Evolutionary conservation across 2,797 vertebrate genomes (phyloP).

Genomic region (Liasis olivaceus): DNA sequence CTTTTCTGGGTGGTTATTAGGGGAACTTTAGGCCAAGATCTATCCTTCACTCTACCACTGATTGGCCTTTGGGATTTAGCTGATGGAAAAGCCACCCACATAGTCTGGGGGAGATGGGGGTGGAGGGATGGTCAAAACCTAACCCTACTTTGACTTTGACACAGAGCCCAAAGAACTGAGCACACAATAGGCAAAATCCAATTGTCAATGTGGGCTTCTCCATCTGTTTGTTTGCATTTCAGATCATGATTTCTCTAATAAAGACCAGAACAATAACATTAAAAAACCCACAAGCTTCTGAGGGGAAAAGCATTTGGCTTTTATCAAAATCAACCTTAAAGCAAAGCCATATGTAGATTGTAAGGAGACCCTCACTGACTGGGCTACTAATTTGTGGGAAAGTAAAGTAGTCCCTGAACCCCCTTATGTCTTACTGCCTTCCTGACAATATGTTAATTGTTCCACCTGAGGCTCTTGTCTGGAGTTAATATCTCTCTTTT

Average conservation of each 20-base stretch:
- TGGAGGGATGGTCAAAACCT: not conserved
- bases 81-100: not conserved
- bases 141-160: not conserved
- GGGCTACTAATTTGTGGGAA: slow-evolving; percentile 47
- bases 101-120: not conserved
- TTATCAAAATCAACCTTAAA: slow-evolving; percentile 44
- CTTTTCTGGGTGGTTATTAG: not conserved
- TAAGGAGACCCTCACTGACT: slow-evolving; percentile 41
- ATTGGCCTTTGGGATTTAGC: not conserved
- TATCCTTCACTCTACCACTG: not conserved
- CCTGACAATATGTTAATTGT: slow-evolving; percentile 71
- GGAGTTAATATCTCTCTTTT: slow-evolving; percentile 71
- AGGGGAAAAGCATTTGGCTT: slow-evolving; percentile 53
- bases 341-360: slow-evolving; percentile 16
- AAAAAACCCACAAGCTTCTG: slow-evolving; percentile 29
- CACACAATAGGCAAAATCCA: not conserved
- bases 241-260: slow-evolving; percentile 22
- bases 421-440: slow-evolving; percentile 53
- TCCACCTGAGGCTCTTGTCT: slow-evolving; percentile 53
- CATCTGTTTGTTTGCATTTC: not conserved
- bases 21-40: not conserved
- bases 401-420: slow-evolving; percentile 28
- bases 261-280: slow-evolving; percentile 10
- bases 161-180: not conserved
- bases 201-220: slow-evolving; percentile 19